Evolutionary conservation across 2,797 vertebrate species (phyloP).

Genomic region (Sebastiscus albofasciatus): DNA sequence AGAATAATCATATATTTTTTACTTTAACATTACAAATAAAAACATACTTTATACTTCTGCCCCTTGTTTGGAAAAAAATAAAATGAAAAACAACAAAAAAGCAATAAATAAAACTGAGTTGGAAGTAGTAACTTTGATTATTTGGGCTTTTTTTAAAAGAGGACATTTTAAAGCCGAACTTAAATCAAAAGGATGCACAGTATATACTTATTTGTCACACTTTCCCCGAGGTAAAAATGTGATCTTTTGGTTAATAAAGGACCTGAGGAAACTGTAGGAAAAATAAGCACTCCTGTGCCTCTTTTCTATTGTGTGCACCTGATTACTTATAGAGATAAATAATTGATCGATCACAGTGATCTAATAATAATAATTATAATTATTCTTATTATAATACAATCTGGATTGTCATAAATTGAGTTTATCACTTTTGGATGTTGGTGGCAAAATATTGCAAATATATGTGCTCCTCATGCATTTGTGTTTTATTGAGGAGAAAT

Average conservation of each 20-base stretch:
- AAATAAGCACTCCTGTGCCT: not conserved
- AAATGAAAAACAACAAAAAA: not conserved
- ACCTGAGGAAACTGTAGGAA: not conserved
- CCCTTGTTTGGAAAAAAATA: not conserved
- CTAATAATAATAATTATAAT: not conserved
- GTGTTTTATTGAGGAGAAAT: no score
- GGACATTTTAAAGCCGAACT: not conserved
- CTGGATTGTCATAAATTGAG: not conserved
- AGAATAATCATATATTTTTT: not conserved
- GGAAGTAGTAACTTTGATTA: not conserved
- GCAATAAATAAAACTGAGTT: not conserved
- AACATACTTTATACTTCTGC: not conserved
- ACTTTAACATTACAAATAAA: not conserved
- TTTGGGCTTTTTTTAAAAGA: not conserved
- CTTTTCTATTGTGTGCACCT: not conserved
- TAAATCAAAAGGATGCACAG: not conserved
- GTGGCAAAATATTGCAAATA: not conserved
- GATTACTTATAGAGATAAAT: not conserved
- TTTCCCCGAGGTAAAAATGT: not conserved
- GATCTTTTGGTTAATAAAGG: not conserved
- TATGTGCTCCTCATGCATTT: rapidly evolving
- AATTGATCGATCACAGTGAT: not conserved
- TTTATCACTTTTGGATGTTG: not conserved
- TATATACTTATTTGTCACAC: not conserved
- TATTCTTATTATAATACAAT: not conserved